Evolutionary conservation across 2,113 vertebrate species (phyloP).

Genomic region (Eudyptes chrysolophus): DNA sequence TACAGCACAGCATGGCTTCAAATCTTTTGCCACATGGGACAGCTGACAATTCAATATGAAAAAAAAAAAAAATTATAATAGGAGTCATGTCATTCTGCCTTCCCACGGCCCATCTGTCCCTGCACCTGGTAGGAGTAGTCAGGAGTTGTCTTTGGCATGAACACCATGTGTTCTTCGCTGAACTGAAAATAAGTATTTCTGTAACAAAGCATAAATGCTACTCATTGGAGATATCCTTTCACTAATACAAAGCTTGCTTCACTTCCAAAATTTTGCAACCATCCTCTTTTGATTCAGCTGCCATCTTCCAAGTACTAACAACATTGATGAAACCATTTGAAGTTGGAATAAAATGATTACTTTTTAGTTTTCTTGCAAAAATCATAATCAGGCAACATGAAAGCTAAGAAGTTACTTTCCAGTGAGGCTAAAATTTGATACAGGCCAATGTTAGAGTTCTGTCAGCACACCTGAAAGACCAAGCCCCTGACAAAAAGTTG

Average conservation of each 20-base stretch:
- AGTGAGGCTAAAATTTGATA: not conserved
- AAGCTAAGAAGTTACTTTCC: not conserved
- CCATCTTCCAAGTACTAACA: not conserved
- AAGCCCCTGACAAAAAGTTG: not conserved
- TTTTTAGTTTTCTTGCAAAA: not conserved
- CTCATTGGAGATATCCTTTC: not conserved
- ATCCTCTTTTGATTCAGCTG: not conserved
- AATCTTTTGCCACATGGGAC: not conserved
- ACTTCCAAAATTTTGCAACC: not conserved
- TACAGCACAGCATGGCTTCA: not conserved
- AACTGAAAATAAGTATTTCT: not conserved
- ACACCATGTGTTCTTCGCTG: not conserved
- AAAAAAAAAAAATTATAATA: not conserved
- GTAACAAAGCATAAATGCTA: not conserved
- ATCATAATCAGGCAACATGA: not conserved
- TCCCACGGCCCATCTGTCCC: constrained; percentile 20
- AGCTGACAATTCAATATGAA: not conserved
- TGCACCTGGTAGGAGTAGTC: not conserved
- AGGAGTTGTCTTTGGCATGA: not conserved
- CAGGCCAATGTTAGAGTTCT: not conserved
- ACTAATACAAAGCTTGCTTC: not conserved
- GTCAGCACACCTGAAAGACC: not conserved
- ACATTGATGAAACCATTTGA: not conserved
- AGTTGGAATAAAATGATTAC: not conserved
- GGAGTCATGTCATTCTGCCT: constrained; percentile 11